Base-by-base conservation (phyloP, 2,797 vertebrate genomes). In the Sebastes hubbsi region DNA sequence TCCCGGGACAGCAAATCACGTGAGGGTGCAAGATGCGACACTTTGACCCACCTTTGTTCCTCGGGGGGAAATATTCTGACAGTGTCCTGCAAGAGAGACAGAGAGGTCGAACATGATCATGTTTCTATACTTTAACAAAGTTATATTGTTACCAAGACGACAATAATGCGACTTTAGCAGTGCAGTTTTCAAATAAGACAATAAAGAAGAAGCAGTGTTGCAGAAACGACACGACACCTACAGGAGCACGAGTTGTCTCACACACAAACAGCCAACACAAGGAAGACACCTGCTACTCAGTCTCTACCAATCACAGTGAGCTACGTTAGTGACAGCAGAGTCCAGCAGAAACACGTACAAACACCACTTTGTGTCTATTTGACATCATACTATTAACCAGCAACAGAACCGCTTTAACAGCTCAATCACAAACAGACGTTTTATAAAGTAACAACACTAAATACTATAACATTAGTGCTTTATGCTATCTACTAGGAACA, bases 11-110 rank as follows among this genome's bases (percentile, higher is more conserved):
- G 20, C 24, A 55, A 38, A 38, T 55, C 67, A 56, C 16, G 0
- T 42, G 22, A 67, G 6, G 2, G 58, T 2, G 6, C 13, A 16
- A 6, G 8, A 72, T 4, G 25, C 38, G 32, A 63, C 38, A 72
- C 11, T 58, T 29, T 6, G 29, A 87, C 91, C 56, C 69, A 93
- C 90, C 90, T 91, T 86, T 91, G 78, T 16, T 83, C 56, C 61
- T 83, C 20, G 74, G 72, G 9, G 63, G 80, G 29, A 82, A 72
- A 59, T 78, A 78, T 1, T 85, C 84, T 65, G 82, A 16, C 52
- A 66, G n/a, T 63, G 64, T 12, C 34, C 91, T 92, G 85, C 20
- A 87, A 83, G 3, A 72, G 69, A 85, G 29, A 30, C 76, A 82
- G 22, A 73, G 32, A 73, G 32, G 5, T 10, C 16, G 4, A 66